These are phyloP conservation scores for Lerema accius DNA, from an alignment of 1,140 invertebrate species.

Conservation along the genomic window DNA sequence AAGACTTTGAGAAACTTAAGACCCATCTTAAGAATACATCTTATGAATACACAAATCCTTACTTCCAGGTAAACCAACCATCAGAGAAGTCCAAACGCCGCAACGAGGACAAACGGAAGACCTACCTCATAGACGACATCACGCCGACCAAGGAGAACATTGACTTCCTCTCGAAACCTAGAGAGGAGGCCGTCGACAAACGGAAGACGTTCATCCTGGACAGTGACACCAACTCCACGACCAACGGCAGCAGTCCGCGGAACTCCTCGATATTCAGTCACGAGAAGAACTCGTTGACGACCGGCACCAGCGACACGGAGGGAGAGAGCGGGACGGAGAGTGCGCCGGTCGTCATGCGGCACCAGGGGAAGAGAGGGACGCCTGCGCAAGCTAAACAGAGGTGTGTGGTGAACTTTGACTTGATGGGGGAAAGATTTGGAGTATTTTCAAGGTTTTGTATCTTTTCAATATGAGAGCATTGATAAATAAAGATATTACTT, in stretches of 20 bases:
- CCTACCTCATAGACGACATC: constrained; percentile 64
- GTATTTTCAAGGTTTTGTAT: too few species aligned
- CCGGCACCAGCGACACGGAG: constrained; percentile 68
- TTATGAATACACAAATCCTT: too few species aligned
- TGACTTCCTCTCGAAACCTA: constrained; percentile 56
- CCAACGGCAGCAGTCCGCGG: constrained; percentile 74
- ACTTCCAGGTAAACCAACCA: constrained; percentile 63
- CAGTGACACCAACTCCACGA: constrained; percentile 78
- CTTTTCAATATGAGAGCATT: too few species aligned
- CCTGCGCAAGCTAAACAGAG: constrained; percentile 63
- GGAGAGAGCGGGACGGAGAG: constrained; percentile 74
- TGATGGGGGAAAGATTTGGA: too few species aligned
- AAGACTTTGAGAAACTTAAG: too few species aligned
- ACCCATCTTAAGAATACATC: too few species aligned
- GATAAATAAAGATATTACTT: too few species aligned
- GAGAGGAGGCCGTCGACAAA: constrained; percentile 64
- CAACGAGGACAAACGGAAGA: constrained; percentile 62
- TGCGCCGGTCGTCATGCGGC: constrained; percentile 67
- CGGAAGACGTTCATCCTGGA: constrained; percentile 72
- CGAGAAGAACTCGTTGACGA: constrained; percentile 66
- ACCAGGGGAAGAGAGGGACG: constrained; percentile 47
- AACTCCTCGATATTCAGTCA: constrained; percentile 78
- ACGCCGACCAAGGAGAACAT: constrained; percentile 69
- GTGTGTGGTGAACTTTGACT: constrained; percentile 44
- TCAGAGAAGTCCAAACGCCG: constrained; percentile 57